These are phyloP conservation scores for Galeopterus variegatus DNA, from an alignment of 2,113 vertebrate genomes.

Conservation along the genomic window DNA sequence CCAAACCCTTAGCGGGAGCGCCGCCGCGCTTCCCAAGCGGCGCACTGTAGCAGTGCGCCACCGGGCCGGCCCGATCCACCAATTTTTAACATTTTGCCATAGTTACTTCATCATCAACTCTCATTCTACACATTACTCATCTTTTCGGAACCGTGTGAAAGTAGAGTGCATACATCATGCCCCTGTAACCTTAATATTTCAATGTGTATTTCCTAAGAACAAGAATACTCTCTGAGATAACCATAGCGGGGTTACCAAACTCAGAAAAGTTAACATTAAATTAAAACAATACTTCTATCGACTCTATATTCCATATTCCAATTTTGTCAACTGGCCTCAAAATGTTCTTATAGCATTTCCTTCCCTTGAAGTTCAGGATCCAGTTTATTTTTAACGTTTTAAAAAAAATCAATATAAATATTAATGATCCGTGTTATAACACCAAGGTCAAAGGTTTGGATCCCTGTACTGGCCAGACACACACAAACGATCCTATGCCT, in stretches of 20 bases:
- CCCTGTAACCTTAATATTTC: background rate
- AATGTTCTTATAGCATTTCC: background rate
- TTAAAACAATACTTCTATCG: constrained; percentile 41
- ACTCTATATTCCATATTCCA: background rate
- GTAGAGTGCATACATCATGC: background rate
- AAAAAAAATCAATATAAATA: background rate
- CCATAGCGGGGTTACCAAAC: background rate
- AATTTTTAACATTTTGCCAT: constrained; percentile 25
- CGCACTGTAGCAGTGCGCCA: no score
- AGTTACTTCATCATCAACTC: background rate
- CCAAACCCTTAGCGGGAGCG: no score
- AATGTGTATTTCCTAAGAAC: constrained; percentile 43
- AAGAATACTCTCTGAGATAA: constrained; percentile 40
- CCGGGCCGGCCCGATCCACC: no score
- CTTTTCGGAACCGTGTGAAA: constrained; percentile 57
- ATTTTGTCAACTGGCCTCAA: background rate
- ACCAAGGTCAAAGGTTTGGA: no score
- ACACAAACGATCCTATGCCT: background rate
- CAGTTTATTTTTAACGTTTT: background rate
- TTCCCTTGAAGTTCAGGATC: background rate
- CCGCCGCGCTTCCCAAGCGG: no score
- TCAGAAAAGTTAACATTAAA: constrained; percentile 47
- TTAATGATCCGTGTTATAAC: background rate
- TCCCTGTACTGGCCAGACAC: no score
- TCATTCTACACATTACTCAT: background rate